Evolutionary conservation across 2,888 invertebrate species (phyloP), one percentile per base, ranked within the genome.

Genomic region (Drosophila tanythrix): DNA sequence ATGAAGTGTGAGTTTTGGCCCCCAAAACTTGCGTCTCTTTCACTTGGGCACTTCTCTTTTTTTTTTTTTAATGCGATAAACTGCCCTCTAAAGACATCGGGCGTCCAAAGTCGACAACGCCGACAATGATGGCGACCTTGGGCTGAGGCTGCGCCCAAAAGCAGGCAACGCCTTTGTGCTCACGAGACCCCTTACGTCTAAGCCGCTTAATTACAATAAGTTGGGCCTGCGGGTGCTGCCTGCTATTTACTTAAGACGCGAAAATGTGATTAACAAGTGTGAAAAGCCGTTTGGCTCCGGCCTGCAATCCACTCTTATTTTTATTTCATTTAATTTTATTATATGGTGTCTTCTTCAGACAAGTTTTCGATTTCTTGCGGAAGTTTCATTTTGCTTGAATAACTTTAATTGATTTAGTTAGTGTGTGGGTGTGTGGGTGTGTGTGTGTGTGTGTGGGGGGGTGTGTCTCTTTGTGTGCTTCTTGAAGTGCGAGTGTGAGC

Each of bases 151-250:
- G 74, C 74, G 76, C 85, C 89, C 74, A 75, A 83, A 74, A 86
- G 90, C 84, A 64, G 79, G 89, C 88, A 80, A 68, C 57, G 90
- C 83, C 71, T 81, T 89, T 86, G 84, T 85, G 67, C 77, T 71
- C 62, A 70, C 46, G 69, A 70, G 69, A 60, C 71, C 69, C 66
- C 74, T 63, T 79, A 82, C 61, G 76, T 73, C 82, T 90, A 87
- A 87, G 90, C 90, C 89, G 88, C 90, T 90, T 88, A 90, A 88
- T 90, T 88, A 89, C 90, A 90, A 90, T 77, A 82, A 89, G 90
- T 81, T 90, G 77, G 74, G 72, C 74, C 74, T 60, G 66, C 25
- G 67, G 68, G 63, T 38, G 57, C 61, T 58, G 81, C 55, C 77
- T 69, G 78, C 87, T 86, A 89, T 90, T 89, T 81, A 79, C 79